Evolutionary conservation across 23 tunicate genomes (phyloP), one percentile per base, ranked within the genome.

Genomic region (Halocynthia roretzi): DNA sequence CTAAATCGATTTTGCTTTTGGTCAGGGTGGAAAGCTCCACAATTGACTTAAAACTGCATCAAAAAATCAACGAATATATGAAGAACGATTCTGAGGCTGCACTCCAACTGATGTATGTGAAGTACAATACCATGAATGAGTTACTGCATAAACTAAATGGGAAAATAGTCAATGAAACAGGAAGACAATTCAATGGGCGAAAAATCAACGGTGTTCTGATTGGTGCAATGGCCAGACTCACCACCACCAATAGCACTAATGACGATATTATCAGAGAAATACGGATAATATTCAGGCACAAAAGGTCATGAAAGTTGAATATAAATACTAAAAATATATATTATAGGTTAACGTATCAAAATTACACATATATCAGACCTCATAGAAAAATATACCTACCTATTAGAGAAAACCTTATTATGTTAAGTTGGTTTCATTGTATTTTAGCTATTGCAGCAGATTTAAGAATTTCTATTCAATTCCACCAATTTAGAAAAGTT

Each of bases 191-290:
- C 44, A 79, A 84, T 4, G 88, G 96, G 8, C 66, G 87, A 70
- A 89, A 52, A 19, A 49, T 89, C 18, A 89, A 89, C 85, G 87
- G 96, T 23, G 88, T 84, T 48, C 50, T 89, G 67, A 51, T 89
- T 20, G 96, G 96, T 9, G 88, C 77, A 49, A 83, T 78, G 62
- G 61, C 78, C 8, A 49, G 51, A 9, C 61, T 69, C 51, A 73
- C 76, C 61, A 84, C 83, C 55, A 70, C 52, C 52, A 54, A 53
- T 11, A 10, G 19, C 17, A 71, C 52, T 6, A 62, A 50, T 14
- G 82, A 83, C 31, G 70, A 57, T 6, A 49, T 81, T 9, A 62
- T 51, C 50, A 44, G 70, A 8, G 53, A 84, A 51, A 82, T 89
- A 57, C 72, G 76, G 52, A 76, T 84, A 19, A 83, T 68, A 57